Evolutionary conservation across 2,888 invertebrate species (phyloP).

Genomic region (Sarcophaga carnaria): DNA sequence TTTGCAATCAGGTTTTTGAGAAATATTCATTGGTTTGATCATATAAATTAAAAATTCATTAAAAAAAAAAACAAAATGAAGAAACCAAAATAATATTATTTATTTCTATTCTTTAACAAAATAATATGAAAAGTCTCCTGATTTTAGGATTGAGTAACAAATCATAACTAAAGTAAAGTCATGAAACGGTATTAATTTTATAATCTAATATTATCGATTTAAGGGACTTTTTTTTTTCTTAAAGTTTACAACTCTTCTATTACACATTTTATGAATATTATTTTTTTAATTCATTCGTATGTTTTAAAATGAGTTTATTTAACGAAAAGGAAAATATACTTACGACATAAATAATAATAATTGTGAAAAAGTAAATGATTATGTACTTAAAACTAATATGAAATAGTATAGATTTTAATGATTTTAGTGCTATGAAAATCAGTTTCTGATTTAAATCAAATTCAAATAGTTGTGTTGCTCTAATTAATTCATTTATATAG

Average conservation of each 20-base stretch:
- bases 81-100: no score
- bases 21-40: no score
- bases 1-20: no score
- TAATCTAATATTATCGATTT: no score
- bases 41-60: no score
- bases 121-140: neutral
- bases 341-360: neutral
- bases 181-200: no score
- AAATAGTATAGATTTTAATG: neutral
- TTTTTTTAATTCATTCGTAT: neutral
- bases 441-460: conserved; percentile 33
- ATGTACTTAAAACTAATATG: conserved; percentile 4
- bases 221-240: neutral
- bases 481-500: conserved; percentile 25
- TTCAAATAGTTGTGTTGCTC: conserved; percentile 28
- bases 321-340: conserved; percentile 6
- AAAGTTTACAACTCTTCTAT: neutral
- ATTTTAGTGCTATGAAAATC: conserved; percentile 23
- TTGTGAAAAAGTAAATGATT: neutral
- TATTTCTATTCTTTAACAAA: no score
- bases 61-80: no score
- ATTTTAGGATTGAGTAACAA: neutral
- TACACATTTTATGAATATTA: neutral
- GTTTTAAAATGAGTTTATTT: no score
- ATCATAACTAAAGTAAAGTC: neutral